Conservation (phyloP, 2,888 invertebrate species). For the Patella depressa region DNA sequence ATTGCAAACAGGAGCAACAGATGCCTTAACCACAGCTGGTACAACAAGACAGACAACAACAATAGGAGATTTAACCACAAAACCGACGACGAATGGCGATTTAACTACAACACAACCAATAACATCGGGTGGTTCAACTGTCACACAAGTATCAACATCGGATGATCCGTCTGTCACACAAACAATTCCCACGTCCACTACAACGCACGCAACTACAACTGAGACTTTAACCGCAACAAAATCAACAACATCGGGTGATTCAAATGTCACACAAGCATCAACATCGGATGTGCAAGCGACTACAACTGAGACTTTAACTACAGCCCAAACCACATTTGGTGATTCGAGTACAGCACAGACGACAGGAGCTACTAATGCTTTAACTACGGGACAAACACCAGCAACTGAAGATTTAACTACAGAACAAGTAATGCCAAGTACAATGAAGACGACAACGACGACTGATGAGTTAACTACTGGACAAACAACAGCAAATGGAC, state of each 20-base stretch:
- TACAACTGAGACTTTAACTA: neutral
- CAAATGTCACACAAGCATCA: neutral
- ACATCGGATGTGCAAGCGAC: neutral
- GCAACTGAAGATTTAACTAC: neutral
- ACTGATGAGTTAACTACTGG: neutral
- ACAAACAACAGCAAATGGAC: neutral
- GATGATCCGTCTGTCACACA: no score
- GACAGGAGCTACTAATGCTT: neutral
- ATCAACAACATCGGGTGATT: neutral
- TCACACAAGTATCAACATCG: neutral
- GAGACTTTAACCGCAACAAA: neutral
- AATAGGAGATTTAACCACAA: no score
- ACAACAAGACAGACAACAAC: neutral
- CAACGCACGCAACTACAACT: neutral
- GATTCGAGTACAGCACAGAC: neutral
- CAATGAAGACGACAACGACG: neutral
- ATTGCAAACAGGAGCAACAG: neutral
- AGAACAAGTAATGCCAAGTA: neutral
- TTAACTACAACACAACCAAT: neutral
- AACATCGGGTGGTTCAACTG: neutral
- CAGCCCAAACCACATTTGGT: neutral
- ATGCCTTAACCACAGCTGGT: neutral
- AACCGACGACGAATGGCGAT: no score
- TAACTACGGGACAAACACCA: neutral
- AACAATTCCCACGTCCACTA: neutral